Conservation (phyloP, 2,888 invertebrate genomes). For the Mythimna loreyi region DNA sequence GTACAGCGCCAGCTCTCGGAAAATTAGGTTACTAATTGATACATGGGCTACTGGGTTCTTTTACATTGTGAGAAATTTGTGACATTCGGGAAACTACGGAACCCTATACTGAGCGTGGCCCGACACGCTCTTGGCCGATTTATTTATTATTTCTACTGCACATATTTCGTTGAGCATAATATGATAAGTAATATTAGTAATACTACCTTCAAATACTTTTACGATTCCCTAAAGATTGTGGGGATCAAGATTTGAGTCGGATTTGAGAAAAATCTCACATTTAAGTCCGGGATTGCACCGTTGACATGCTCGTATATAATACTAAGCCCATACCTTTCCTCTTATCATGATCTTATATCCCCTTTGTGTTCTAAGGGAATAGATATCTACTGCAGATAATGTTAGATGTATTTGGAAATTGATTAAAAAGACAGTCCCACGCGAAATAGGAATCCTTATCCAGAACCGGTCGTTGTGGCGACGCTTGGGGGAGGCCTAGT, state of each 20-base stretch:
- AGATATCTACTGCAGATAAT: conserved; percentile 15
- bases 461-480: too few relatives aligned
- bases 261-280: conserved; percentile 19
- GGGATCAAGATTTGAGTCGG: background rate
- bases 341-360: conserved; percentile 4
- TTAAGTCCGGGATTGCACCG: background rate
- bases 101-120: too few relatives aligned
- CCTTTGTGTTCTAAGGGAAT: conserved; percentile 21
- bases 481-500: too few relatives aligned
- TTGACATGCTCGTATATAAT: conserved; percentile 31
- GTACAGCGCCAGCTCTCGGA: too few relatives aligned
- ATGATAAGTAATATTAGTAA: background rate
- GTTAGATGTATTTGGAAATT: conserved; percentile 15
- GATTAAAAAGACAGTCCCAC: background rate
- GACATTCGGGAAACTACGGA: too few relatives aligned
- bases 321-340: conserved; percentile 14
- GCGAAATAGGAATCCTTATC: too few relatives aligned
- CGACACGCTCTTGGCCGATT: too few relatives aligned
- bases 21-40: too few relatives aligned
- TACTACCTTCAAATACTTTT: background rate
- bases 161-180: background rate
- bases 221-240: background rate
- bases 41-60: too few relatives aligned
- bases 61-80: too few relatives aligned
- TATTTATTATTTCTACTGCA: background rate